Evolutionary conservation across 2,113 vertebrate genomes (phyloP), one percentile per base, ranked within the genome.

Genomic region (Himantopus leucocephalus): DNA sequence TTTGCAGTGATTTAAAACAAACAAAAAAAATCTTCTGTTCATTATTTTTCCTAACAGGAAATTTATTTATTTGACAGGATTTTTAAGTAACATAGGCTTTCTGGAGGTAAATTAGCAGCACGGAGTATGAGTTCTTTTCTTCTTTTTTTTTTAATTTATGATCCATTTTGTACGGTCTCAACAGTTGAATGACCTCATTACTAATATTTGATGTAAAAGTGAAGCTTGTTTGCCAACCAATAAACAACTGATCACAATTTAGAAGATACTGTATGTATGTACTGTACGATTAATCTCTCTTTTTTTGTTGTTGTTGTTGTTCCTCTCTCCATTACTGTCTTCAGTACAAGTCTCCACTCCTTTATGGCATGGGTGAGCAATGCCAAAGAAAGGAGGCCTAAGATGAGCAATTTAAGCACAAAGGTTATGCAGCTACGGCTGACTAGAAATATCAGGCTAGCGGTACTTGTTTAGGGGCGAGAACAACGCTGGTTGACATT

Each of bases 201-300:
- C 98, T 99, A 99, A 99, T 99, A 99, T 99, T 99, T 99, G 99
- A 99, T 99, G 99, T 99, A 99, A 99, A 98, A 99, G 99, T 99
- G 99, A 98, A 99, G 99, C 98, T 98, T 99, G 99, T 99, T 99
- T 99, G 98, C 99, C 98, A 99, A 99, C 98, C 99, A 99, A 99
- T 99, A 99, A 99, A 99, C 98, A 98, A 98, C 98, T 98, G 98
- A 98, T 98, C 98, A 98, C 98, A 77, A 99, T 98, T 99, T 98
- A 98, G 98, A 98, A 98, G 97, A 95, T 96, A 98, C 58, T 96
- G 97, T 98, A 97, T 97, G 97, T 98, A 98, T 98, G 97, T 98
- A 97, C 97, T 97, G 96, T 98, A 98, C 95, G 12, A 96, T 97
- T 94, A 93, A 97, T 96, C 90, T 90, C 88, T 95, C 45, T 83